Evolutionary conservation across 2,113 vertebrate species (phyloP), one percentile per base, ranked within the genome.

Genomic region (Manacus vitellinus): DNA sequence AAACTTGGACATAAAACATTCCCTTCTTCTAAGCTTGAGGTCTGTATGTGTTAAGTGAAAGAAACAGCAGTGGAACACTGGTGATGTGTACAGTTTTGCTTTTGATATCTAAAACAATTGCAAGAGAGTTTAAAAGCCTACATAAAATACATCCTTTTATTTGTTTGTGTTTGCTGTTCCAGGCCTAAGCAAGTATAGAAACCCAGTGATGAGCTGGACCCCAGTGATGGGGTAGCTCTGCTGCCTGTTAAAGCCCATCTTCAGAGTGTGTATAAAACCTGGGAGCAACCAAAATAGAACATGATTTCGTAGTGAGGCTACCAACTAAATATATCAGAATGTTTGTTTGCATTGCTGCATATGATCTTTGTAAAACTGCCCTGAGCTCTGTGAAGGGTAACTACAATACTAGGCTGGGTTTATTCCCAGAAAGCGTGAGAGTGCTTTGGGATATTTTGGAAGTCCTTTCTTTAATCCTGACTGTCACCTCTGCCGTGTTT

Each of bases 271-370:
- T 24, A 8, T 61, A 68, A 85, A 88, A 92, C 35, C 75, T 30
- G 18, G 46, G 56, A 92, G 78, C 63, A 88, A 81, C 95, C 46
- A 55, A 88, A 97, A 94, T 86, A 94, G 94, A 92, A 47, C 46
- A 16, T 91, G 85, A 59, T 86, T 88, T 66, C 58, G 18, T 55
- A 51, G 68, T 92, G 94, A 95, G 76, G 43, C 2, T 44, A 55
- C 51, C 35, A 55, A 44, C 90, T 95, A 96, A 93, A 90, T 95
- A 88, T 88, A 94, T 86, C 79, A 35, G 79, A 76, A 83, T 94
- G 63, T 80, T 96, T 90, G n/a, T 84, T 94, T 91, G n/a, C 59
- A 37, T 70, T 88, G 91, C 83, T 88, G 23, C 1, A 0, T 27
- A 28, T 73, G 73, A 18, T 75, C 61, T 82, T 77, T 72, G 62